These are phyloP conservation scores for Dreissena rostriformis DNA, from an alignment of 1,140 invertebrate species.

Conservation along the genomic window DNA sequence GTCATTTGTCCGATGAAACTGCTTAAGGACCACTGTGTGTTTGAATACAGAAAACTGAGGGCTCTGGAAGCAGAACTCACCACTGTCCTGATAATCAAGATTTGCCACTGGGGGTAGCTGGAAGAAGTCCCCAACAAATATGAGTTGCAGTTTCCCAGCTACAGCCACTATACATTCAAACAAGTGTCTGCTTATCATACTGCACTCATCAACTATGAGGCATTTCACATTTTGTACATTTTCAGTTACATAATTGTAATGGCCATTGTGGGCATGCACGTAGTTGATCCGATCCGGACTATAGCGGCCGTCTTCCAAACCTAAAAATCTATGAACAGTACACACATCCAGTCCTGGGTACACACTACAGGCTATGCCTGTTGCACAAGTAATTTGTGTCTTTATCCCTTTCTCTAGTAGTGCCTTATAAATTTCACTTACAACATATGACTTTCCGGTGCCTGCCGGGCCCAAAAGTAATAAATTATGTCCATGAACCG, in stretches of 20 bases:
- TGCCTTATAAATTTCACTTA: too few species aligned
- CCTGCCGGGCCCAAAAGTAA: too few species aligned
- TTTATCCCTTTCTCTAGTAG: too few species aligned
- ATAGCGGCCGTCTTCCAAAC: conserved; percentile 20
- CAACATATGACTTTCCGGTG: too few species aligned
- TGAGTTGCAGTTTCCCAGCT: conserved; percentile 18
- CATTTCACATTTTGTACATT: background rate
- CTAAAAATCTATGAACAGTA: too few species aligned
- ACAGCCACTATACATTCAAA: conserved; percentile 3
- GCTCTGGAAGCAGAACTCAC: conserved; percentile 26
- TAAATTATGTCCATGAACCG: too few species aligned
- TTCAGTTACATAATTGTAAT: background rate
- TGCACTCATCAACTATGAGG: conserved; percentile 22
- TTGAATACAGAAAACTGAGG: conserved; percentile 5
- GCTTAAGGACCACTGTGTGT: conserved; percentile 22
- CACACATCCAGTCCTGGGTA: too few species aligned
- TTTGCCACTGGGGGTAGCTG: conserved; percentile 40
- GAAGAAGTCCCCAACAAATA: conserved; percentile 26
- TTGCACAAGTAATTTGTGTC: too few species aligned
- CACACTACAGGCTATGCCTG: too few species aligned
- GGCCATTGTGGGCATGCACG: background rate
- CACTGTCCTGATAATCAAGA: conserved; percentile 2
- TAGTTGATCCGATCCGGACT: background rate
- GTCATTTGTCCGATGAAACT: background rate
- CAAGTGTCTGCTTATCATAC: background rate